A percentile compares a stretch with the other conserved stretches of the same genome.
Evolutionary conservation across 2,113 vertebrate genomes (phyloP).

Genomic region (Lipophrys pholis): DNA sequence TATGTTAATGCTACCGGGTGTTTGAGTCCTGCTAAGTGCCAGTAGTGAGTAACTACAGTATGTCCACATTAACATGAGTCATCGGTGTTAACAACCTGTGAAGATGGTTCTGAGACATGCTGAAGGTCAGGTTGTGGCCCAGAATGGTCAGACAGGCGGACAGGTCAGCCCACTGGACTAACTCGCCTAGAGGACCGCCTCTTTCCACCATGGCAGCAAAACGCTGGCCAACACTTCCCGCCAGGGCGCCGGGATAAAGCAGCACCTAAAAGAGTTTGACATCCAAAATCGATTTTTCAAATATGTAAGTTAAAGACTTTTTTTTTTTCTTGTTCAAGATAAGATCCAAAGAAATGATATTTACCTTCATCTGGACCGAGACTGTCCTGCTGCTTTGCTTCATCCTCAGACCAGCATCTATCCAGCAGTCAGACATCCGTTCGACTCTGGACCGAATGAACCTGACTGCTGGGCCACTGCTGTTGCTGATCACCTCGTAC

Average conservation of each 20-base stretch:
- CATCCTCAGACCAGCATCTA: slow-evolving; percentile 62
- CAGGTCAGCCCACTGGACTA: slow-evolving; percentile 84
- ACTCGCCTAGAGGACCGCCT: slow-evolving; percentile 81
- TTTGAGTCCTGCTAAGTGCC: too few species aligned
- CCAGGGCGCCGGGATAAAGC: slow-evolving; percentile 76
- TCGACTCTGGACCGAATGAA: slow-evolving; percentile 77
- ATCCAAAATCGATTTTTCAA: neutral
- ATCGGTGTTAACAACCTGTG: slow-evolving; percentile 59
- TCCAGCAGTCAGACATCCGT: slow-evolving; percentile 75
- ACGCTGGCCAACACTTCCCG: slow-evolving; percentile 66
- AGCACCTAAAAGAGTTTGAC: slow-evolving; percentile 66
- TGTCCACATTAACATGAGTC: neutral
- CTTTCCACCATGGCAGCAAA: slow-evolving; percentile 76
- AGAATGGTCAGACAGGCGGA: slow-evolving; percentile 74
- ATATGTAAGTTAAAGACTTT: neutral
- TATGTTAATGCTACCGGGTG: too few species aligned
- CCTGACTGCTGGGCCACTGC: slow-evolving; percentile 63
- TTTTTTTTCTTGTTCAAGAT: too few species aligned
- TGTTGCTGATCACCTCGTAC: slow-evolving; percentile 58
- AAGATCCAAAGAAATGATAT: neutral
- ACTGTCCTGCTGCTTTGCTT: slow-evolving; percentile 45
- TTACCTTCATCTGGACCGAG: slow-evolving; percentile 62
- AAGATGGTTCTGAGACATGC: slow-evolving; percentile 69
- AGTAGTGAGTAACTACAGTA: too few species aligned
- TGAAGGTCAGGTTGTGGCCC: slow-evolving; percentile 78